A percentile compares a stretch with the other conserved stretches of the same genome.
Conservation (phyloP, 2,113 vertebrate genomes). For the Pelecanoides urinatrix region DNA sequence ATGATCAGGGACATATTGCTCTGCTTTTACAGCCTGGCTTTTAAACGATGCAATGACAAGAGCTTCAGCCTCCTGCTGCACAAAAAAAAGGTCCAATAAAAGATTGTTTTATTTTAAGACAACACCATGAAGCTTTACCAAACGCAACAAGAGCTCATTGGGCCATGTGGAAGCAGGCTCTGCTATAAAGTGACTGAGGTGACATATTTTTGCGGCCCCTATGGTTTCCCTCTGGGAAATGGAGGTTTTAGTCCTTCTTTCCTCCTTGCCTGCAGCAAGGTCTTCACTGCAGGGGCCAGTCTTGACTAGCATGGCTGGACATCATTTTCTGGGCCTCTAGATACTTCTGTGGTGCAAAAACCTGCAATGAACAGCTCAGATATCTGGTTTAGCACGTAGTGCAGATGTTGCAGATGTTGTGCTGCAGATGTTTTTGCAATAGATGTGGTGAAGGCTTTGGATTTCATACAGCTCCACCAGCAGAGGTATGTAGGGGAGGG, state of each 20-base stretch:
- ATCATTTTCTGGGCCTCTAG: not conserved
- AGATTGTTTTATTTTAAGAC: not conserved
- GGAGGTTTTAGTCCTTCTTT: not conserved
- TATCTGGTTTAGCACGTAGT: not conserved
- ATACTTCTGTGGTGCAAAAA: not conserved
- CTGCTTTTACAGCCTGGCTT: not conserved
- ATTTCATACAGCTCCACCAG: not conserved
- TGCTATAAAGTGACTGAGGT: not conserved
- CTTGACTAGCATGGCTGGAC: not conserved
- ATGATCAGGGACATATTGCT: not conserved
- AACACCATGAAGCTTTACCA: not conserved
- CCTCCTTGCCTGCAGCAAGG: not conserved
- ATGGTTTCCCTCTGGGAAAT: not conserved
- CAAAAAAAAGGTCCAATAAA: not conserved
- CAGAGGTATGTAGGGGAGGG: not conserved
- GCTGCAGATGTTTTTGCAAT: not conserved
- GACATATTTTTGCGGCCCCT: not conserved
- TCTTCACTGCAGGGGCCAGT: not conserved
- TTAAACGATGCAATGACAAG: not conserved
- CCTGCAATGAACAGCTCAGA: not conserved
- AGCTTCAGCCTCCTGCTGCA: not conserved
- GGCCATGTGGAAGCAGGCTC: not conserved
- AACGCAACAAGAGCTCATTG: not conserved
- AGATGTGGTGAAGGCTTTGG: not conserved
- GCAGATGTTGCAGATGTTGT: not conserved